phyloP scores from a whole-genome alignment of 1,140 invertebrate genomes.

The Meloidogyne chitwoodi region DNA sequence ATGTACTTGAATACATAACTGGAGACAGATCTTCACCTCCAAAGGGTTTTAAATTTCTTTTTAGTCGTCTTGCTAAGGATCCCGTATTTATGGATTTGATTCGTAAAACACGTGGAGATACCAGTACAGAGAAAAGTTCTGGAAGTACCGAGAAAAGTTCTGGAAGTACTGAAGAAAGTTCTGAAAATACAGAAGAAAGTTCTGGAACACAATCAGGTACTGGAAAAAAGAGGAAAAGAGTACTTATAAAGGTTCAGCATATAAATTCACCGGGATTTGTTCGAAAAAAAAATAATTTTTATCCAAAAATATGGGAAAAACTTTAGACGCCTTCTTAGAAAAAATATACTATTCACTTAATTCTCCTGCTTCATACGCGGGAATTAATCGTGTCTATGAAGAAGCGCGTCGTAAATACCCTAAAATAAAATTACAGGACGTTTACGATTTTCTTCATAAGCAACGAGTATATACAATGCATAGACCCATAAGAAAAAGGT shows the following conservation, averaged over 20 bases:
- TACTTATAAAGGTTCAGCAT: background rate
- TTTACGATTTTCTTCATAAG: slow-evolving; percentile 12
- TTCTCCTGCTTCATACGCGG: slow-evolving; percentile 6
- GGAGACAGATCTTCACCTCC: background rate
- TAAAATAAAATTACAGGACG: slow-evolving; percentile 13
- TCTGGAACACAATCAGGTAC: background rate
- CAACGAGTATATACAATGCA: slow-evolving; percentile 32
- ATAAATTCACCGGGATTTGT: slow-evolving; percentile 14
- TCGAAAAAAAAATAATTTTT: background rate
- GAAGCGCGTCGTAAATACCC: background rate
- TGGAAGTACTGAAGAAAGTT: too few relatives aligned
- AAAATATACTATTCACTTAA: slow-evolving; percentile 14
- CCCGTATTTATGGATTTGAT: background rate
- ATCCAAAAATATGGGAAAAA: slow-evolving; percentile 10
- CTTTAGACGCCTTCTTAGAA: slow-evolving; percentile 1
- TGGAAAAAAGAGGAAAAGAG: background rate
- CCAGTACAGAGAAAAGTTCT: too few relatives aligned
- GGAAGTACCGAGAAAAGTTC: too few relatives aligned
- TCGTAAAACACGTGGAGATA: background rate
- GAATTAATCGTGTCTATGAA: background rate
- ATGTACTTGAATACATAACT: too few relatives aligned
- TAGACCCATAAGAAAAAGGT: background rate
- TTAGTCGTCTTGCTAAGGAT: background rate
- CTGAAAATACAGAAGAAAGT: too few relatives aligned
- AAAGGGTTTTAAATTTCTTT: background rate